phyloP scores from a whole-genome alignment of 2,888 invertebrate genomes.

The Argyra leucocephala region DNA sequence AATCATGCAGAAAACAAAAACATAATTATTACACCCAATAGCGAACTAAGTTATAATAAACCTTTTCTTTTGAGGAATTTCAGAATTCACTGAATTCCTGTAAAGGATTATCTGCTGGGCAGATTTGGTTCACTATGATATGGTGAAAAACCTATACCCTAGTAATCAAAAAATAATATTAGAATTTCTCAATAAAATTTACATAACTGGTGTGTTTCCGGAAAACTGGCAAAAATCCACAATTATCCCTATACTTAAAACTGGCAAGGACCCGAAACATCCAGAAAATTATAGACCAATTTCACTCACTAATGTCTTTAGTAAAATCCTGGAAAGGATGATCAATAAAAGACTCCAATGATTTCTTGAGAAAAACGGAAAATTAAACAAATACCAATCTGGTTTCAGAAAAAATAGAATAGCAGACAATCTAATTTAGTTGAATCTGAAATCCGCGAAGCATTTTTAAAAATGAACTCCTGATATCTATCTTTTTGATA shows the following conservation, averaged over 20 bases:
- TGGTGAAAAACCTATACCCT: slow-evolving; percentile 5
- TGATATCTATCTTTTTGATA: slow-evolving; percentile 9
- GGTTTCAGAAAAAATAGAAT: not conserved
- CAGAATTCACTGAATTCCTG: not conserved
- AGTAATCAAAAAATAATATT: not conserved
- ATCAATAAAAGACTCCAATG: slow-evolving; percentile 12
- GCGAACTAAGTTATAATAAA: no score
- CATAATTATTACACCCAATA: not conserved
- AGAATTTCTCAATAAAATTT: slow-evolving; percentile 3
- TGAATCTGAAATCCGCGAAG: not conserved
- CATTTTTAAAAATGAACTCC: slow-evolving; percentile 7
- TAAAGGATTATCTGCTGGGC: not conserved
- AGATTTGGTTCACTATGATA: not conserved
- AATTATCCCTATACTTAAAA: slow-evolving; percentile 1
- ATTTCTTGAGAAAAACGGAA: slow-evolving; percentile 8
- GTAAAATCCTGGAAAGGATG: slow-evolving; percentile 12
- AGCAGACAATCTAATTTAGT: not conserved
- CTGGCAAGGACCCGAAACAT: not conserved
- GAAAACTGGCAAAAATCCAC: slow-evolving; percentile 11
- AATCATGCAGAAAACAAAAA: not conserved
- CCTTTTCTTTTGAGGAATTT: not conserved
- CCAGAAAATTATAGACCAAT: slow-evolving; percentile 12
- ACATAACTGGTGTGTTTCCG: not conserved
- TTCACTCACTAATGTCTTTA: slow-evolving; percentile 10
- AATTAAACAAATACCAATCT: slow-evolving; percentile 1